These are phyloP conservation scores for Thalpophila matura DNA, from an alignment of 2,888 invertebrate species.

Conservation along the genomic window DNA sequence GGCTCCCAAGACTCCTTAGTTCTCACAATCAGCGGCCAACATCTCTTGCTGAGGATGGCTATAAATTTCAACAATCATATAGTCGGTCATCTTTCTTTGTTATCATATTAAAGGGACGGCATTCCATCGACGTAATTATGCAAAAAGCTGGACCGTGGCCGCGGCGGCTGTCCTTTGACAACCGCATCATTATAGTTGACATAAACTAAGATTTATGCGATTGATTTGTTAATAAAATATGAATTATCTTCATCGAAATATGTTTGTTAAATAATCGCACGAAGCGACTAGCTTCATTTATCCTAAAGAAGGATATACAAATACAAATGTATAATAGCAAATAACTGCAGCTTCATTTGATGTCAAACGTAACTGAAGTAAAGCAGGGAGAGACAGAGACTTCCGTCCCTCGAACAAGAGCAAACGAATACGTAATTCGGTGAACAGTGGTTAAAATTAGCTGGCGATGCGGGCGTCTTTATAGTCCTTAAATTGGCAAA, in stretches of 20 bases:
- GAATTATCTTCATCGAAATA: slow-evolving; percentile 73
- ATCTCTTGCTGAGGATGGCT: slow-evolving; percentile 75
- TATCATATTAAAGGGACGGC: slow-evolving; percentile 87
- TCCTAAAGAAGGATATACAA: slow-evolving; percentile 6
- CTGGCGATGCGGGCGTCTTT: slow-evolving; percentile 89
- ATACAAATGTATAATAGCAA: slow-evolving; percentile 20
- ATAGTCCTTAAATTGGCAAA: slow-evolving; percentile 90
- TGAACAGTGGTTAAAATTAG: slow-evolving; percentile 90
- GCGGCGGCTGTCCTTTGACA: slow-evolving; percentile 87
- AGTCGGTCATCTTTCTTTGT: slow-evolving; percentile 88
- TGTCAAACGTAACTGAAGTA: slow-evolving; percentile 44
- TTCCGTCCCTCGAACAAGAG: slow-evolving; percentile 64
- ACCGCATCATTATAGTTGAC: slow-evolving; percentile 88
- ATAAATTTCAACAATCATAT: slow-evolving; percentile 71
- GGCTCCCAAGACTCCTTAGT: slow-evolving; percentile 60
- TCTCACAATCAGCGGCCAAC: slow-evolving; percentile 80
- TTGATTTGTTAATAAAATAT: slow-evolving; percentile 86
- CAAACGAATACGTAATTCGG: slow-evolving; percentile 86
- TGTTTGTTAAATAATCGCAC: slow-evolving; percentile 34
- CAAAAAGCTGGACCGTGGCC: slow-evolving; percentile 88
- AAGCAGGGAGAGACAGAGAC: slow-evolving; percentile 52
- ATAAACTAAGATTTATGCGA: slow-evolving; percentile 87
- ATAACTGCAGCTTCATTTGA: slow-evolving; percentile 51
- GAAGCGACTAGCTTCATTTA: slow-evolving; percentile 7
- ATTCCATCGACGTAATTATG: slow-evolving; percentile 89